A percentile compares a stretch with the other conserved stretches of the same genome.
These are phyloP conservation scores for Melanostoma mellinum DNA, from an alignment of 2,888 invertebrate genomes.

Conservation along the genomic window DNA sequence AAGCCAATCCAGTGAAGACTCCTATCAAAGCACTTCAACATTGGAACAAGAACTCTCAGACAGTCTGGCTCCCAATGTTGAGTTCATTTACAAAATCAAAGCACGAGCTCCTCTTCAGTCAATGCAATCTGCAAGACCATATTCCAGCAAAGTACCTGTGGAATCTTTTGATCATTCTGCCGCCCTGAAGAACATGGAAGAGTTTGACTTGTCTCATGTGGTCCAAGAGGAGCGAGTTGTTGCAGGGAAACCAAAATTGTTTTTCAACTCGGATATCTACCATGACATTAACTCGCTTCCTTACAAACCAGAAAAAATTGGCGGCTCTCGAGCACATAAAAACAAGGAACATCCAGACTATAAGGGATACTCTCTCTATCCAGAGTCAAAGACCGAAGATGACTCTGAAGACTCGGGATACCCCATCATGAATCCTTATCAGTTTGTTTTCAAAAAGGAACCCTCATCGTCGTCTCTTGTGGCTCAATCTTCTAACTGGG, in stretches of 20 bases:
- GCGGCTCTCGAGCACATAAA: slow-evolving; percentile 45
- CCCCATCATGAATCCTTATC: slow-evolving; percentile 79
- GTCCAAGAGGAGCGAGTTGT: slow-evolving; percentile 74
- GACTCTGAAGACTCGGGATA: slow-evolving; percentile 77
- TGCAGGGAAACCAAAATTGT: slow-evolving; percentile 78
- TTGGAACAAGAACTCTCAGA: slow-evolving; percentile 75
- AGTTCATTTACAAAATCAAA: slow-evolving; percentile 81
- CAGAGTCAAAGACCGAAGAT: slow-evolving; percentile 76
- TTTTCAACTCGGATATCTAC: slow-evolving; percentile 81
- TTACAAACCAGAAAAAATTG: slow-evolving; percentile 77
- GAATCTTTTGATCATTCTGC: slow-evolving; percentile 81
- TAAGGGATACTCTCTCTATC: slow-evolving; percentile 79
- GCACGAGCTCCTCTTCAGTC: slow-evolving; percentile 80
- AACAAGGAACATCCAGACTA: slow-evolving; percentile 76
- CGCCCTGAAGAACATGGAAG: slow-evolving; percentile 80
- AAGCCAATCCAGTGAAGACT: slow-evolving; percentile 30
- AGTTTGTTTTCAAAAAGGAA: slow-evolving; percentile 79
- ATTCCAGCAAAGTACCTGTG: slow-evolving; percentile 75
- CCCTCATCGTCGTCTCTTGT: slow-evolving; percentile 69
- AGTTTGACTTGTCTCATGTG: slow-evolving; percentile 80
- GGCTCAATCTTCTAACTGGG: slow-evolving; percentile 74
- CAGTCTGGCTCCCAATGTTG: slow-evolving; percentile 79
- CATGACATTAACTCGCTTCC: slow-evolving; percentile 81
- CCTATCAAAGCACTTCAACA: slow-evolving; percentile 30
- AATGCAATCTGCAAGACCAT: slow-evolving; percentile 79